Evolutionary conservation across 2,888 invertebrate genomes (phyloP), one percentile per base, ranked within the genome.

Genomic region (Ornithoptera priamus): DNA sequence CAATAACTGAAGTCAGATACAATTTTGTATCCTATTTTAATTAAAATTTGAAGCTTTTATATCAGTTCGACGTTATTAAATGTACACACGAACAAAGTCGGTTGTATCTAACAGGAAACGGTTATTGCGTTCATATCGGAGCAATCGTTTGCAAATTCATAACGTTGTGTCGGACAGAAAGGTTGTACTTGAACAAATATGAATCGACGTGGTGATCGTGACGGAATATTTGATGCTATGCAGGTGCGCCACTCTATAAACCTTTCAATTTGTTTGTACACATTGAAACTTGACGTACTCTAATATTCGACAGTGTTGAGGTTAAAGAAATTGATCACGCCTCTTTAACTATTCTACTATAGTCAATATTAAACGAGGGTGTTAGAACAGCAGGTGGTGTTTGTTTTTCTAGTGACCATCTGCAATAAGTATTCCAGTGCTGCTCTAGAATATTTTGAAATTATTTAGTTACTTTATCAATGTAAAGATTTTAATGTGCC

Each of bases 171-270:
- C 63, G 24, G 66, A 50, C 50, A 39, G 57, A 56, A 64, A 56
- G 56, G 57, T 8, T 24, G 62, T 56, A 62, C 30, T 50, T 62
- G 42, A 73, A 72, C 73, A 72, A 74, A 74, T 69, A 70, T 57
- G 62, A 57, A 46, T 42, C 24, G 46, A 39, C 58, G 58, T 65
- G 71, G 70, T 72, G 77, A 79, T 80, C 78, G 74, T 73, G 76
- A 76, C 72, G 78, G 72, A 77, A 78, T 78, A 75, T 80, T 81
- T 78, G 70, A 78, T 76, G 68, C 70, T 73, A 73, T 78, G 75
- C 80, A 80, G 79, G 80, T 78, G 75, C 71, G 75, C 79, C 77
- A 78, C 71, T 79, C 74, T 72, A 81, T 76, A 81, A 85, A 80
- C 83, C 82, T 83, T 75, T 74, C 50, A 70, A 50, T 12, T 46